phyloP scores from a whole-genome alignment of 2,797 vertebrate species.

The Onychomys torridus region DNA sequence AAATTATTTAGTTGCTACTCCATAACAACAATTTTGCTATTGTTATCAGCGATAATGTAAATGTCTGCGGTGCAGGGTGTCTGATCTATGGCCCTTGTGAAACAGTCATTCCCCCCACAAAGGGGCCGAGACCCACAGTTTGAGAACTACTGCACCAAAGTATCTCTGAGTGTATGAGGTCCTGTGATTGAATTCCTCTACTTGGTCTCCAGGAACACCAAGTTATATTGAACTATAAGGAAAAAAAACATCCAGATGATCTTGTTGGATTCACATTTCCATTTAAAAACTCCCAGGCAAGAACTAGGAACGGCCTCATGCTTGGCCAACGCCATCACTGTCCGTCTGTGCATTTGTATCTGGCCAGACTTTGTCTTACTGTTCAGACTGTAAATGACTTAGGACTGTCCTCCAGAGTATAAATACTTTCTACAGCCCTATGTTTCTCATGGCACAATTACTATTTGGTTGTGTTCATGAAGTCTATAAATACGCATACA shows the following conservation, averaged over 20 bases:
- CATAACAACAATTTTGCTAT: background rate
- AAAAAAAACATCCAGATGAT: background rate
- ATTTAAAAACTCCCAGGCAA: background rate
- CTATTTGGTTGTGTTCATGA: background rate
- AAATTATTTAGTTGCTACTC: too few relatives aligned
- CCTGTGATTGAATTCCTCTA: background rate
- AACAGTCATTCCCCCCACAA: background rate
- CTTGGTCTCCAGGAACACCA: background rate
- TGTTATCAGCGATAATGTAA: background rate
- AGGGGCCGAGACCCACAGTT: background rate
- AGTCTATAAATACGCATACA: background rate
- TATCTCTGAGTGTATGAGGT: background rate
- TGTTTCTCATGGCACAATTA: background rate
- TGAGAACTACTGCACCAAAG: background rate
- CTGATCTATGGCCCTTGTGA: background rate
- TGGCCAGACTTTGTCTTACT: background rate
- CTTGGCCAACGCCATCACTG: background rate
- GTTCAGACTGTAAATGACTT: background rate
- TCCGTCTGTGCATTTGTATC: background rate
- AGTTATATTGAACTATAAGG: conserved; percentile 2
- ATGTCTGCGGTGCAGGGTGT: background rate
- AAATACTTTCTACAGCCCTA: background rate
- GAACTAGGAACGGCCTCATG: background rate
- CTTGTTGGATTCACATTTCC: conserved; percentile 22
- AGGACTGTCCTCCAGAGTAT: background rate